These are phyloP conservation scores for Sphenopsis melanotis DNA, from an alignment of 2,797 vertebrate genomes.

Conservation along the genomic window DNA sequence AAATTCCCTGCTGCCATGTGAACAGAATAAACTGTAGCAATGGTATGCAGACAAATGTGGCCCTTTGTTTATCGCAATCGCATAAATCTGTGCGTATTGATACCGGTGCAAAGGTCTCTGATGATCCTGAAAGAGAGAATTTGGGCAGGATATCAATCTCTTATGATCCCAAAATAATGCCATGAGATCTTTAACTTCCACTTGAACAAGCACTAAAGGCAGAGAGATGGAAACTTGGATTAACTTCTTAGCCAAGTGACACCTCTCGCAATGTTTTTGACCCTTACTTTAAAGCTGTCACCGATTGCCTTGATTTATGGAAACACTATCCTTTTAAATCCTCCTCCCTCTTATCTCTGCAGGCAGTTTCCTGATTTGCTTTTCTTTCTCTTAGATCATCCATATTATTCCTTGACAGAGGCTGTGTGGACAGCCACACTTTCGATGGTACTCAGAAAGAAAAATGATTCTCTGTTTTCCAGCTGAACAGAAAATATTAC, in stretches of 20 bases:
- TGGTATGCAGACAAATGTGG: slow-evolving; percentile 24
- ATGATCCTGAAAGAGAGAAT: slow-evolving; percentile 20
- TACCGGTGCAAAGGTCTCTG: neutral
- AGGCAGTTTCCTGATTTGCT: slow-evolving; percentile 66
- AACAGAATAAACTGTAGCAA: slow-evolving; percentile 17
- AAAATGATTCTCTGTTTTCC: slow-evolving; percentile 17
- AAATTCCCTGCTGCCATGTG: neutral
- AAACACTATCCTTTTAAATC: slow-evolving; percentile 64
- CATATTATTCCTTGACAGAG: slow-evolving; percentile 45
- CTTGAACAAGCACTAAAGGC: slow-evolving; percentile 63
- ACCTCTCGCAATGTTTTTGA: slow-evolving; percentile 65
- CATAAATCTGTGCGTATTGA: slow-evolving; percentile 19
- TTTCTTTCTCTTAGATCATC: slow-evolving; percentile 59
- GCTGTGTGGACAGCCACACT: slow-evolving; percentile 48
- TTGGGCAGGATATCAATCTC: slow-evolving; percentile 30
- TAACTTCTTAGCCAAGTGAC: slow-evolving; percentile 59
- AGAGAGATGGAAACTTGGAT: slow-evolving; percentile 60
- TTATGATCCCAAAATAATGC: slow-evolving; percentile 39
- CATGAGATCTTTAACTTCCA: slow-evolving; percentile 59
- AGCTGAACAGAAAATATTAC: neutral
- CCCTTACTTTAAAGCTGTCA: slow-evolving; percentile 68
- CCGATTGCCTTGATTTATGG: slow-evolving; percentile 58
- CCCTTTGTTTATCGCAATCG: neutral
- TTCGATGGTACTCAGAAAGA: slow-evolving; percentile 1
- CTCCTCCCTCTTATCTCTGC: slow-evolving; percentile 60